Conservation (phyloP, 2,113 vertebrate genomes). For the Cervus canadensis region DNA sequence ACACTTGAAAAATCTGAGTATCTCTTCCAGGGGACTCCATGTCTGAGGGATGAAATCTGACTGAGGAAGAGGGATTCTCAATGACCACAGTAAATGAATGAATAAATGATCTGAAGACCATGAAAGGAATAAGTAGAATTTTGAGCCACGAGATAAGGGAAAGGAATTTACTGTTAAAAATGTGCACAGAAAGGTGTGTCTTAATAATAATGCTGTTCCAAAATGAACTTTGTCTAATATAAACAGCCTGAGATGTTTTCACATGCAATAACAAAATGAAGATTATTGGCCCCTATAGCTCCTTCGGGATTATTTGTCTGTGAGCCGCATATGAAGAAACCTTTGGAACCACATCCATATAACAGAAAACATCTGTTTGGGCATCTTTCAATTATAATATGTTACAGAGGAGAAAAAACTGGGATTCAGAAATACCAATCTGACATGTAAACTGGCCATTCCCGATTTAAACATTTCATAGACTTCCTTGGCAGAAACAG, state of each 20-base stretch:
- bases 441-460: constrained; percentile 17
- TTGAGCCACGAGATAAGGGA: not conserved
- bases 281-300: constrained; percentile 8
- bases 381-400: constrained; percentile 59
- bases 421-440: constrained; percentile 29
- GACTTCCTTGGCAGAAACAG: not conserved
- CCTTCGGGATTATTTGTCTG: constrained; percentile 53
- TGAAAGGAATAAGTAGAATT: not conserved
- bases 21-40: not conserved
- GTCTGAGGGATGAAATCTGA: not conserved
- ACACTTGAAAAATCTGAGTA: not conserved
- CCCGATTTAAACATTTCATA: constrained; percentile 17
- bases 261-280: constrained; percentile 25
- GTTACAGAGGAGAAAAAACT: not conserved
- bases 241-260: constrained; percentile 33
- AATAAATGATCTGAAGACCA: not conserved
- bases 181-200: not conserved
- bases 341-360: constrained; percentile 56
- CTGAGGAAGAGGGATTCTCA: not conserved
- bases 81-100: not conserved
- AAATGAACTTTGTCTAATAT: constrained; percentile 34
- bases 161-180: not conserved
- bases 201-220: not conserved
- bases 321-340: constrained; percentile 57
- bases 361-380: constrained; percentile 72